Evolutionary conservation across 2,888 invertebrate species (phyloP).

Genomic region (Tipula unca): DNA sequence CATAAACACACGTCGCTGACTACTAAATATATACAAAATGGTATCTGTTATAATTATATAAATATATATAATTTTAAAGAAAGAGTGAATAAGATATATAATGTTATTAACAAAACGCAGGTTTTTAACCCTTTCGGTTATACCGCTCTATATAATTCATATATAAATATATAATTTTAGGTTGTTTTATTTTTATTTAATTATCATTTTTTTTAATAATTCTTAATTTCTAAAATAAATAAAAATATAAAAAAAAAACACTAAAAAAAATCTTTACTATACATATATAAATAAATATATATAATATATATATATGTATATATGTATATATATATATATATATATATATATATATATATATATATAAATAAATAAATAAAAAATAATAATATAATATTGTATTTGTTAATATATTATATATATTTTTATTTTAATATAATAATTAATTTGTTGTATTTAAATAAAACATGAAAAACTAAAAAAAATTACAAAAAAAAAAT

Average conservation of each 20-base stretch:
- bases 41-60: neutral
- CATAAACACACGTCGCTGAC: neutral
- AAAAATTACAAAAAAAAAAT: neutral
- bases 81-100: neutral
- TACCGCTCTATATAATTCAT: neutral
- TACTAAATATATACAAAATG: neutral
- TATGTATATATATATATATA: neutral
- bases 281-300: neutral
- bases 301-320: neutral
- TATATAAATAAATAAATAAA: neutral
- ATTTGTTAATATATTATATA: slow-evolving; percentile 15
- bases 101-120: neutral
- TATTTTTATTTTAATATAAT: slow-evolving; percentile 19
- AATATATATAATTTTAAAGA: neutral
- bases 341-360: neutral
- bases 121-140: neutral
- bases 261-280: slow-evolving; percentile 14
- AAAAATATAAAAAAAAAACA: neutral
- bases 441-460: slow-evolving; percentile 18
- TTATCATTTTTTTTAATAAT: neutral
- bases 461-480: neutral
- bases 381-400: slow-evolving; percentile 16
- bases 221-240: slow-evolving; percentile 15
- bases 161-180: slow-evolving; percentile 9
- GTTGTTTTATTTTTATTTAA: slow-evolving; percentile 17